Percentiles rank a stretch among this genome's conserved stretches.
Evolutionary conservation across 2,113 vertebrate species (phyloP).

Genomic region (Tricholaema leucomelas): DNA sequence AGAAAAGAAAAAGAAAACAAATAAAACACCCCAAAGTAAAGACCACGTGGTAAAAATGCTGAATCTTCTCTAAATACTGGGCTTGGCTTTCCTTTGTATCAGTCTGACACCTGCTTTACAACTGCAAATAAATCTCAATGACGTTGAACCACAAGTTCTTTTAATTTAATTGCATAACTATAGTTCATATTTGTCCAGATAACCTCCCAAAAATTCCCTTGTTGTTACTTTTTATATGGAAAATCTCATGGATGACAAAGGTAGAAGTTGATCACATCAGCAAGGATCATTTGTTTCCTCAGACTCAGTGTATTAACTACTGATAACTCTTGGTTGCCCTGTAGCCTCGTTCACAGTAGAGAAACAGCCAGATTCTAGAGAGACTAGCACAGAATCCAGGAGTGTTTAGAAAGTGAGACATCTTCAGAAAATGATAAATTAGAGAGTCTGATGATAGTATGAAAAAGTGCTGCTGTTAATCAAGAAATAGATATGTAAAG

Average conservation of each 20-base stretch:
- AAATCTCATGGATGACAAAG: not conserved
- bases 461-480: constrained; percentile 32
- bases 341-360: not conserved
- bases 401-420: not conserved
- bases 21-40: not conserved
- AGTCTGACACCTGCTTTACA: not conserved
- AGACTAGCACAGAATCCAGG: not conserved
- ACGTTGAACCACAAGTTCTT: not conserved
- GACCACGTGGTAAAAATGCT: not conserved
- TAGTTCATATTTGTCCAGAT: not conserved
- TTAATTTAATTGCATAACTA: not conserved
- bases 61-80: not conserved
- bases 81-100: not conserved
- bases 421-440: not conserved
- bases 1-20: too few species aligned
- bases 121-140: not conserved
- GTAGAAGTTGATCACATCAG: not conserved
- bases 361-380: constrained; percentile 1
- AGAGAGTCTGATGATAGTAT: not conserved
- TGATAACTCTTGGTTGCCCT: not conserved
- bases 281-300: not conserved
- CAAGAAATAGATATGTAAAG: not conserved
- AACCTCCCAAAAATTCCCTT: not conserved
- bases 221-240: not conserved
- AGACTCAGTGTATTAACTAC: not conserved